Percentiles rank a stretch among this genome's conserved stretches.
Conservation (phyloP, 1,140 invertebrate species). For the Saccostrea cuccullata region DNA sequence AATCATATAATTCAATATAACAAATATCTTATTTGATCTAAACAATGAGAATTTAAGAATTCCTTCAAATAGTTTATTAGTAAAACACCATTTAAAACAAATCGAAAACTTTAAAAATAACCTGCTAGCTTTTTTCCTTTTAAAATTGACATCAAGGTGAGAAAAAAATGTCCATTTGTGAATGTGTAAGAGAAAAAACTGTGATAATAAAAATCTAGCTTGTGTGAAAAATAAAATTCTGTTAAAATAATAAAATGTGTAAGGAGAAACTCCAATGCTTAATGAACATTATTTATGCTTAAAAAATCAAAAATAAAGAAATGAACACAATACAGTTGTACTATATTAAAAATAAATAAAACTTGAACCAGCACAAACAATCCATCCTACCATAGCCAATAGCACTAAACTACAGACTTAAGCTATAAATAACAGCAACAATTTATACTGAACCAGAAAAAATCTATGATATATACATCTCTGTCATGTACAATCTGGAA, state of each 20-base stretch:
- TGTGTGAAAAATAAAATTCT: background rate
- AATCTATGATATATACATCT: constrained; percentile 21
- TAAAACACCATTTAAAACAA: background rate
- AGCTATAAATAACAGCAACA: constrained; percentile 20
- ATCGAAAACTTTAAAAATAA: background rate
- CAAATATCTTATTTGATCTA: background rate
- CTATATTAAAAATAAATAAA: background rate
- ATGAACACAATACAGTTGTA: constrained; percentile 22
- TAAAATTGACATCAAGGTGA: background rate
- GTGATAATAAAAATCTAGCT: background rate
- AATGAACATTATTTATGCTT: background rate
- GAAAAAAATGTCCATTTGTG: background rate
- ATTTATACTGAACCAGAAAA: background rate
- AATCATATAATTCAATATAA: background rate
- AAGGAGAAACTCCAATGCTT: constrained; percentile 5
- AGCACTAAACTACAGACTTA: constrained; percentile 27
- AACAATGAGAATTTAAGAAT: background rate
- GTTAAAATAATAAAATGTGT: background rate
- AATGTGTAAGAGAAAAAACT: background rate
- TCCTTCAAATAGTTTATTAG: background rate
- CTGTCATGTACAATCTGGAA: constrained; percentile 6
- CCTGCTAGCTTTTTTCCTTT: background rate
- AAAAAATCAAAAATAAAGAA: constrained; percentile 2
- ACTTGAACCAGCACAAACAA: constrained; percentile 9
- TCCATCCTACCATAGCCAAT: constrained; percentile 26